phyloP scores from a whole-genome alignment of 2,113 vertebrate genomes.

The Crotalus viridis region DNA sequence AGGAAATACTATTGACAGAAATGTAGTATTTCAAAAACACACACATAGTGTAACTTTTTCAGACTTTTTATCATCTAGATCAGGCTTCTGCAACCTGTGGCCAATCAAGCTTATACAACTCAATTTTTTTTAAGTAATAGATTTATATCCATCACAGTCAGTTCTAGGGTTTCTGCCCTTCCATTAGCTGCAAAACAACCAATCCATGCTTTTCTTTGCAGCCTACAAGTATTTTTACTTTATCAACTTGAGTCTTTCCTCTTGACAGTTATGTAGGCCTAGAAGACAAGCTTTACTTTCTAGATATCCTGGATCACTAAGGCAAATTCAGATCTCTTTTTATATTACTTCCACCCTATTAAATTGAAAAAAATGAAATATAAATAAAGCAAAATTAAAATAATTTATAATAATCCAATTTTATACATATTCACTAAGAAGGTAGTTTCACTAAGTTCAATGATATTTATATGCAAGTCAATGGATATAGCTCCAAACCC shows the following conservation, averaged over 20 bases:
- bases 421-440: background rate
- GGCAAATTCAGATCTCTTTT: background rate
- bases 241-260: background rate
- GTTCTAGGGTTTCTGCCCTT: background rate
- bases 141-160: background rate
- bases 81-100: background rate
- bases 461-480: background rate
- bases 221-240: background rate
- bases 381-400: background rate
- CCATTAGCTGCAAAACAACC: background rate
- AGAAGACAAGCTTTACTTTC: slow-evolving; percentile 17
- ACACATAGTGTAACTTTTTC: slow-evolving; percentile 6
- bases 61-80: background rate
- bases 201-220: background rate
- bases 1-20: slow-evolving; percentile 18
- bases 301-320: background rate
- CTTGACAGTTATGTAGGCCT: background rate
- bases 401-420: background rate
- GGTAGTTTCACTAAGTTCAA: background rate
- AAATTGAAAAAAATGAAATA: background rate
- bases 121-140: background rate
- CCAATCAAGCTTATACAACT: too few species aligned
- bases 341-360: background rate
- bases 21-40: slow-evolving; percentile 28
- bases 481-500: background rate